Percentiles rank a stretch among this genome's conserved stretches.
phyloP scores from a whole-genome alignment of 2,797 vertebrate genomes.

The Choloepus didactylus region DNA sequence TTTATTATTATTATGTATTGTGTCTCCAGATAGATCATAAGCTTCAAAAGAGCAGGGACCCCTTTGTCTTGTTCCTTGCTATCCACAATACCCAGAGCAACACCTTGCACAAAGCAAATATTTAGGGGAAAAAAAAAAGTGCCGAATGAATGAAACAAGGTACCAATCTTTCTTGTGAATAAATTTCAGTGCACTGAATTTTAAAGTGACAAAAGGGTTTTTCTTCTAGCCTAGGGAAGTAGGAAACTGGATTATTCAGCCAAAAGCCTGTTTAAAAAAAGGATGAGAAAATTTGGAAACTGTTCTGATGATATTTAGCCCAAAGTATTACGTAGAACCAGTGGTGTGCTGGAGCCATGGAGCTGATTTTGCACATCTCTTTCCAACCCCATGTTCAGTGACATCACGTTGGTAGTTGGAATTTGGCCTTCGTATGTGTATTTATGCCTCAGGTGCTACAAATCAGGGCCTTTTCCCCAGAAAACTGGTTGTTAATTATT shows the following conservation, averaged over 20 bases:
- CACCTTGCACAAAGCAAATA: neutral
- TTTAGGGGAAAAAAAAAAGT: neutral
- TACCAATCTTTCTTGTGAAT: slow-evolving; percentile 36
- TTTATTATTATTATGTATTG: neutral
- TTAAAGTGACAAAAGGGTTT: neutral
- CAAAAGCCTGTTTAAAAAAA: slow-evolving; percentile 1
- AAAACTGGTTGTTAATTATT: neutral
- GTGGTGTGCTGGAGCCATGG: neutral
- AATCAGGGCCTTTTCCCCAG: neutral
- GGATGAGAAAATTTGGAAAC: neutral
- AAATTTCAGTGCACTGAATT: neutral
- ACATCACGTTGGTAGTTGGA: neutral
- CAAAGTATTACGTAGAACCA: neutral
- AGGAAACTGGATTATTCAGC: neutral
- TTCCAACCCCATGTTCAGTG: neutral
- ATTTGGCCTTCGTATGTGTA: neutral
- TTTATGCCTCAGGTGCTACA: neutral
- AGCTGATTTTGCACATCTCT: neutral
- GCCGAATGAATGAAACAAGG: neutral
- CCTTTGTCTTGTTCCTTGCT: slow-evolving; percentile 22
- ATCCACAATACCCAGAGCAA: neutral
- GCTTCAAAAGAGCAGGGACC: neutral
- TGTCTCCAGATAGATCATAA: neutral
- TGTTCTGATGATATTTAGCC: neutral
- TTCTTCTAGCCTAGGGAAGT: neutral